Evolutionary conservation across 2,888 invertebrate species (phyloP), one percentile per base, ranked within the genome.

Genomic region (Pediacus dermestoides): DNA sequence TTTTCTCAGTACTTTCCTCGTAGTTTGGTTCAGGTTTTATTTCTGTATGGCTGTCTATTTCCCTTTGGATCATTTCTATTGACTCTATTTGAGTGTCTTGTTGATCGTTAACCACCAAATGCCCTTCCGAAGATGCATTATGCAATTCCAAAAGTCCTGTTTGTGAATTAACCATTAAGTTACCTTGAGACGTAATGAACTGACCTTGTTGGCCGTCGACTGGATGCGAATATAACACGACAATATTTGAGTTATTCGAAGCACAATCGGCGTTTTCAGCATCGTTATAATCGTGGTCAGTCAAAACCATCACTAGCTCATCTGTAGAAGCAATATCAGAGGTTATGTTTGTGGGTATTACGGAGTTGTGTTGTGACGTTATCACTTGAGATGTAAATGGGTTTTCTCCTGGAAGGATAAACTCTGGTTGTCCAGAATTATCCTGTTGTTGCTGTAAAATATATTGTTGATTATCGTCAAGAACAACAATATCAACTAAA

Each of bases 261-360:
- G 73, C 71, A 16, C 28, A 36, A 6, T 39, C 48, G 8, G 38
- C 44, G 22, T 52, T 55, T 2, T 51, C 50, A 16, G 50, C 58
- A 68, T 74, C 78, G 21, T 78, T 63, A 39, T 76, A 75, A 59
- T 73, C 78, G 46, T 76, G 72, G 49, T 80, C 75, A 46, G 74
- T 78, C 28, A 80, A 68, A 34, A 80, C 78, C 78, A 80, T 78
- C 59, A 80, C 77, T 30, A 79, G 68, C 67, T 75, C 78, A 46
- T 75, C 68, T 30, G 76, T 74, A n/a, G 75, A 66, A 35, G 64
- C 71, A 31, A 75, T 70, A 43, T 78, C 66, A 30, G 48, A 39
- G 18, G n/a, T 22, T 2, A 53, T 73, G 68, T 48, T 70, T 68
- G 30, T 70, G 46, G 60, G 59, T 30, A 63, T 56, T 4, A 61